phyloP scores from a whole-genome alignment of 64 coral and sea anemone genomes.

The Montipora cactus region DNA sequence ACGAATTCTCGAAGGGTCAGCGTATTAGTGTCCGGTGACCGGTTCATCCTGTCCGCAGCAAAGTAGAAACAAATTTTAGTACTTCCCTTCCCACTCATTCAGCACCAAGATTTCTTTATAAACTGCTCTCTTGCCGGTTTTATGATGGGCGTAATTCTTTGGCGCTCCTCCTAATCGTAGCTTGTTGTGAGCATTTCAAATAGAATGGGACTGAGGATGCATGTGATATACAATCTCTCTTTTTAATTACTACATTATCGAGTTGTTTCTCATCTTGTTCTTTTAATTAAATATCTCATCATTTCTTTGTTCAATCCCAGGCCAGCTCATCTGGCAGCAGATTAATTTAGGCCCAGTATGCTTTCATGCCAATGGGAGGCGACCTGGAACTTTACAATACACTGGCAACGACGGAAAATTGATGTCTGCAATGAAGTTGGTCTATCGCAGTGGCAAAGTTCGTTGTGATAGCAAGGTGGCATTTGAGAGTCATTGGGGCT shows the following conservation, averaged over 20 bases:
- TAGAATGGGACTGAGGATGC: neutral
- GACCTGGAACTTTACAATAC: slow-evolving; percentile 48
- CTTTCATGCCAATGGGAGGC: slow-evolving; percentile 61
- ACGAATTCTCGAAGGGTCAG: too few relatives aligned
- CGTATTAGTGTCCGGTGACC: too few relatives aligned
- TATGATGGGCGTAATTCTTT: too few relatives aligned
- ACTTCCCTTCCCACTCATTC: too few relatives aligned
- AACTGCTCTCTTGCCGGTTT: too few relatives aligned
- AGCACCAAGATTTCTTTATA: too few relatives aligned
- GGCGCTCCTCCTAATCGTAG: too few relatives aligned
- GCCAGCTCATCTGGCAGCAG: neutral
- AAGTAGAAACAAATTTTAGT: too few relatives aligned
- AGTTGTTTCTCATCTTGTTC: neutral
- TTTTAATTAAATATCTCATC: neutral
- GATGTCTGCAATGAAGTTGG: slow-evolving; percentile 61
- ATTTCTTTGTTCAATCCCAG: neutral
- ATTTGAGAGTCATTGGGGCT: slow-evolving; percentile 61
- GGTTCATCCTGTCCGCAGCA: too few relatives aligned
- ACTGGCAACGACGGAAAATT: neutral
- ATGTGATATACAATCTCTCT: neutral
- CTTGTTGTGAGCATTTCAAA: too few relatives aligned
- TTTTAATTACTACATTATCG: neutral
- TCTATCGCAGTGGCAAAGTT: slow-evolving; percentile 16
- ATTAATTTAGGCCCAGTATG: slow-evolving; percentile 6
- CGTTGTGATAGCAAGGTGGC: neutral